A percentile compares a stretch with the other conserved stretches of the same genome.
Conservation (phyloP, 64 coral and sea anemone species). For the Hydrozoanthus tunicans region DNA sequence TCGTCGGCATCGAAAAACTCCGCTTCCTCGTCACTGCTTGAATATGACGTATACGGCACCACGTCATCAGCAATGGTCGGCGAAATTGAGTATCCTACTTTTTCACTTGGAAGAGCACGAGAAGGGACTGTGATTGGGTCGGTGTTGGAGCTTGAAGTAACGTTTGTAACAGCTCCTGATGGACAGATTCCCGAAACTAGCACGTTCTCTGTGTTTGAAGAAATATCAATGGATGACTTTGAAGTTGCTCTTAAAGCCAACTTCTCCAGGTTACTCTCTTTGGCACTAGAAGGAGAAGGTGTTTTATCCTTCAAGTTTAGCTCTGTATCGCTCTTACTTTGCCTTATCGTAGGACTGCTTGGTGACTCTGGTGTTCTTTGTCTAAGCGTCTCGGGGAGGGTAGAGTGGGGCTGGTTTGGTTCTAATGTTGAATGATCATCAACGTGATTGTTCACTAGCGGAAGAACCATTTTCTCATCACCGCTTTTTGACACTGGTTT, state of each 20-base stretch:
- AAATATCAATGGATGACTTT: conserved; percentile 50
- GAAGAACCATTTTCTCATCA: conserved; percentile 34
- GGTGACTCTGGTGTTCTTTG: conserved; percentile 39
- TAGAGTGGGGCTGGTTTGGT: not conserved
- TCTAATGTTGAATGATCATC: not conserved
- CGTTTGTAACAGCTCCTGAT: conserved; percentile 30
- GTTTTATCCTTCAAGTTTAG: conserved; percentile 50
- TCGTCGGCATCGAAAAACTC: conserved; percentile 96
- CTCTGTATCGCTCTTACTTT: conserved; percentile 89
- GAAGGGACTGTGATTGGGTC: not conserved
- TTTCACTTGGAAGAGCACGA: not conserved
- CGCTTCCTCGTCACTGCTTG: conserved; percentile 96
- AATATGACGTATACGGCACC: conserved; percentile 89
- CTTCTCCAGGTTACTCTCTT: conserved; percentile 31
- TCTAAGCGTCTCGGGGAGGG: conserved; percentile 32
- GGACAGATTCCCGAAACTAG: not conserved
- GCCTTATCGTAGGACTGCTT: conserved; percentile 47
- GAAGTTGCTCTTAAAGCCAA: conserved; percentile 38
- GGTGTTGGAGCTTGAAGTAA: conserved; percentile 11
- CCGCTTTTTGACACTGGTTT: conserved; percentile 34
- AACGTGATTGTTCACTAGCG: conserved; percentile 63
- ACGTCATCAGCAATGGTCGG: conserved; percentile 46
- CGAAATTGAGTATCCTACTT: conserved; percentile 64
- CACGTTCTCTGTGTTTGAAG: conserved; percentile 2
- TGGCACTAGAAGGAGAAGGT: not conserved